Conservation (phyloP, 2,888 invertebrate genomes). For the Drosophila borealis region DNA sequence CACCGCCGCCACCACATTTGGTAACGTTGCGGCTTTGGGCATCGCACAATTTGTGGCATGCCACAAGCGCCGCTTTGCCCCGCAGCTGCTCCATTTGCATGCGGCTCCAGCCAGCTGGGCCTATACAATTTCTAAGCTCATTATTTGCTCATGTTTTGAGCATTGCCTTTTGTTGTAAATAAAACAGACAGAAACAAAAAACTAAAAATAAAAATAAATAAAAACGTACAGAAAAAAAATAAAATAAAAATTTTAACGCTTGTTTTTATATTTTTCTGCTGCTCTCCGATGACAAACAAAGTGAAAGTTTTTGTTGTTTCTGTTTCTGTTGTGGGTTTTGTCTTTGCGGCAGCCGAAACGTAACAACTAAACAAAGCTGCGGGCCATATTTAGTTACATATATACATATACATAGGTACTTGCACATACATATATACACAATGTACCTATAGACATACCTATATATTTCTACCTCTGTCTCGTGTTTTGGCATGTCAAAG, state of each 20-base stretch:
- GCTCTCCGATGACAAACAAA: constrained; percentile 76
- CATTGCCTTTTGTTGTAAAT: constrained; percentile 45
- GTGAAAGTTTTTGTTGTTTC: constrained; percentile 70
- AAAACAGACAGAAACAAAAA: constrained; percentile 17
- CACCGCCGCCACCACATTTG: constrained; percentile 9
- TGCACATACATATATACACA: not conserved
- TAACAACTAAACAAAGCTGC: constrained; percentile 75
- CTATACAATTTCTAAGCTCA: constrained; percentile 75
- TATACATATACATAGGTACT: constrained; percentile 21
- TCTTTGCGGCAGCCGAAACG: constrained; percentile 68
- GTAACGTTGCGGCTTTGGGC: constrained; percentile 7
- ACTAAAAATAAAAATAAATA: constrained; percentile 16
- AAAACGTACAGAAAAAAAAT: constrained; percentile 34
- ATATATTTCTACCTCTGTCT: constrained; percentile 36
- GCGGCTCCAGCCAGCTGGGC: constrained; percentile 34
- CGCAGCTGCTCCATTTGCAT: constrained; percentile 44
- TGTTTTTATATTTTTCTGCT: constrained; percentile 46
- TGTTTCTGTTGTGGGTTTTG: constrained; percentile 45
- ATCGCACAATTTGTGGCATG: constrained; percentile 50
- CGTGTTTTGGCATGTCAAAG: constrained; percentile 64
- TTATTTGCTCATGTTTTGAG: constrained; percentile 72
- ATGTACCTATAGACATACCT: constrained; percentile 3
- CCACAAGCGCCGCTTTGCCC: constrained; percentile 36
- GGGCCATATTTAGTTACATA: constrained; percentile 57
- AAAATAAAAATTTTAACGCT: constrained; percentile 60